Evolutionary conservation across 2,113 vertebrate genomes (phyloP).

Genomic region (Ailuropoda melanoleuca): DNA sequence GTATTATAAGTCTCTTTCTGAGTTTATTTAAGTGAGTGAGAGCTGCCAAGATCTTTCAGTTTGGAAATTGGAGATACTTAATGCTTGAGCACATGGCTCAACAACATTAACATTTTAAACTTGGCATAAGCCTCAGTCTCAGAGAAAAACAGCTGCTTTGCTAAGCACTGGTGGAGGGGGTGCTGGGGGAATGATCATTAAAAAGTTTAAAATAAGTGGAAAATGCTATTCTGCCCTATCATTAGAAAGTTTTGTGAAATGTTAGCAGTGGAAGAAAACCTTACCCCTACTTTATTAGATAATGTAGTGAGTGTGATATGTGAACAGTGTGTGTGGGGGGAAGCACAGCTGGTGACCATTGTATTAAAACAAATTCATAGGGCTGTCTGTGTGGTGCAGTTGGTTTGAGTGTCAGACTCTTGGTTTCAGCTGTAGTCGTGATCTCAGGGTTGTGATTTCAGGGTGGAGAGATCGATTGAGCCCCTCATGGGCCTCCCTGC

Average conservation of each 20-base stretch:
- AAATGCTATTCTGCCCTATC: constrained; percentile 32
- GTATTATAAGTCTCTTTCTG: not conserved
- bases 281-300: not conserved
- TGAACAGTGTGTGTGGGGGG: not conserved
- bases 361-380: not conserved
- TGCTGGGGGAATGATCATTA: constrained; percentile 49
- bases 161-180: not conserved
- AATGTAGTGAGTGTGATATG: not conserved
- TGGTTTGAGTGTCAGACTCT: not conserved
- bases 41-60: constrained; percentile 53
- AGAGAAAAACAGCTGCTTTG: constrained; percentile 68
- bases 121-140: constrained; percentile 55
- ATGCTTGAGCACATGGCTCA: constrained; percentile 57
- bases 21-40: constrained; percentile 43
- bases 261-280: not conserved
- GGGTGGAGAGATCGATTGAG: not conserved
- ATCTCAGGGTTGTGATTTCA: not conserved
- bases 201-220: constrained; percentile 64
- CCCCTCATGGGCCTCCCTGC: not conserved
- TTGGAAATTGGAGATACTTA: constrained; percentile 61
- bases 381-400: not conserved
- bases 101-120: constrained; percentile 72
- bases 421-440: not conserved
- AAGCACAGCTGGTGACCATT: not conserved
- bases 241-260: constrained; percentile 60